Conservation (phyloP, 1,140 invertebrate species). For the Coenobita brevimanus region DNA sequence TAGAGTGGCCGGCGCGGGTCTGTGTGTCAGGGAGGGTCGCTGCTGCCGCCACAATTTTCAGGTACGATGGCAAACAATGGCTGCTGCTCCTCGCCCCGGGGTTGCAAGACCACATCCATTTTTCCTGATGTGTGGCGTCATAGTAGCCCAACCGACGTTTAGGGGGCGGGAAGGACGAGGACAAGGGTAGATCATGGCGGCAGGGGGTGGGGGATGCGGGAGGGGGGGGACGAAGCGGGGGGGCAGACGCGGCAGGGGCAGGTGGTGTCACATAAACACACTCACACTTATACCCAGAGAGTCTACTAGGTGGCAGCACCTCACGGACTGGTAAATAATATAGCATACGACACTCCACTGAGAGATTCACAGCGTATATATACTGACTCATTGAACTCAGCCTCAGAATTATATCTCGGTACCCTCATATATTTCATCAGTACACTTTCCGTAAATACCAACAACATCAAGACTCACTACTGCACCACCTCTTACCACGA, state of each 20-base stretch:
- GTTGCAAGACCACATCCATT: conserved; percentile 30
- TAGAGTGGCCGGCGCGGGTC: not conserved
- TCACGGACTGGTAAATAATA: not conserved
- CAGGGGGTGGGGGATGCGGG: not conserved
- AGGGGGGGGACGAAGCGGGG: not conserved
- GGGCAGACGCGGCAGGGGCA: not conserved
- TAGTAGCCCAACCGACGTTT: conserved; percentile 40
- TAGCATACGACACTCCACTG: no score
- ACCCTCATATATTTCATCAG: no score
- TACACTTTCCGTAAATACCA: no score
- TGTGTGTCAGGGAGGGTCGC: not conserved
- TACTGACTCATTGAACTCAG: no score
- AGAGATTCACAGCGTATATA: no score
- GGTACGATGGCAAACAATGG: conserved; percentile 41
- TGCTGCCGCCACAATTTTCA: conserved; percentile 27
- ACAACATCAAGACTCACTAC: no score
- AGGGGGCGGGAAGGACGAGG: not conserved
- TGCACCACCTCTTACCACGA: no score
- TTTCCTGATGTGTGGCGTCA: conserved; percentile 16
- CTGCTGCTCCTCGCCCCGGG: not conserved
- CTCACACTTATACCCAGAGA: not conserved
- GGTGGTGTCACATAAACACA: not conserved
- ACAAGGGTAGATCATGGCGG: not conserved
- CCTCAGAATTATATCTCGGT: no score
- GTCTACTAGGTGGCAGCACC: conserved; percentile 24